Evolutionary conservation across 2,888 invertebrate genomes (phyloP).

Genomic region (Cremastinae sp.): DNA sequence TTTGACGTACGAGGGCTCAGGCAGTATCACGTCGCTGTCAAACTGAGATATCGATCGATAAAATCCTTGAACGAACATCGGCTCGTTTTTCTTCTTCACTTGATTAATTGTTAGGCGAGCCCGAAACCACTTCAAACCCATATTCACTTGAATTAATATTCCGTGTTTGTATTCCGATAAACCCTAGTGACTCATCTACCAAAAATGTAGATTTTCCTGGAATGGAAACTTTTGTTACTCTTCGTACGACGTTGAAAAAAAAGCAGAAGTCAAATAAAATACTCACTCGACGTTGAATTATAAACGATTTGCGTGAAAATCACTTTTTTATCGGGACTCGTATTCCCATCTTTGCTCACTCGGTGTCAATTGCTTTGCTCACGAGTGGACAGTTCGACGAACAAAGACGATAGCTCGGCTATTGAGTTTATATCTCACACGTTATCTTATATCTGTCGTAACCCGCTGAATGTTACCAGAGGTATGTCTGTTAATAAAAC

Average conservation of each 20-base stretch:
- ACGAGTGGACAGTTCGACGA: conserved; percentile 29
- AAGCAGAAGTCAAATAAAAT: background rate
- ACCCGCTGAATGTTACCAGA: background rate
- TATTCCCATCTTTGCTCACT: conserved; percentile 21
- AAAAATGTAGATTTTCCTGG: conserved; percentile 17
- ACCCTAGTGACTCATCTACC: background rate
- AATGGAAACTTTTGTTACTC: background rate
- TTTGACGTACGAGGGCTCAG: conserved; percentile 27
- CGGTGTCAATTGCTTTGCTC: conserved; percentile 19
- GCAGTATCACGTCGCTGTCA: conserved; percentile 49
- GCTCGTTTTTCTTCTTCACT: conserved; percentile 32
- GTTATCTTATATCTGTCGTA: conserved; percentile 43
- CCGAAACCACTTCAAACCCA: conserved; percentile 81
- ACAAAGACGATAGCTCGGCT: conserved; percentile 38
- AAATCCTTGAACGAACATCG: conserved; percentile 61
- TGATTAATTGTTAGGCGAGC: conserved; percentile 75
- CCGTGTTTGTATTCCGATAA: background rate
- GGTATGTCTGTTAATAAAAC: conserved; percentile 39
- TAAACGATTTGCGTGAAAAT: background rate
- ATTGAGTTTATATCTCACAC: conserved; percentile 41
- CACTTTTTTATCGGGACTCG: conserved; percentile 18
- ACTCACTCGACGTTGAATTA: background rate
- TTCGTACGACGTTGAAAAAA: background rate
- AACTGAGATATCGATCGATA: conserved; percentile 66
- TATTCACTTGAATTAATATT: conserved; percentile 40